Base-by-base conservation (phyloP, 2,797 vertebrate species). In the Champsocephalus esox region DNA sequence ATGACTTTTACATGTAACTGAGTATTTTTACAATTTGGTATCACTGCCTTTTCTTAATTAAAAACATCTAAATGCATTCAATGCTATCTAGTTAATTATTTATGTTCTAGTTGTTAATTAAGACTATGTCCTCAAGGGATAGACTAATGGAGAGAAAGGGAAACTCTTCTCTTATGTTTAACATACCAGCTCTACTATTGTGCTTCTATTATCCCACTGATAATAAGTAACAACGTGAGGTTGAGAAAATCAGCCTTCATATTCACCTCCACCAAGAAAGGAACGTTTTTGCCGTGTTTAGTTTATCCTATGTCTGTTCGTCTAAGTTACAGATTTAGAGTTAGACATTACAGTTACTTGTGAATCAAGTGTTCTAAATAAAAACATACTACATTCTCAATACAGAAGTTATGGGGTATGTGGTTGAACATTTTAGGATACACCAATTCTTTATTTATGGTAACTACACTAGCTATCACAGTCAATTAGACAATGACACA, bases 401-500 rank as follows among this genome's bases (percentile, higher is more conserved):
- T 43, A 12, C 11, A 43, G 41, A 77, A 24, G 51, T 46, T 6
- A 45, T 62, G 17, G 9, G 49, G 41, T 46, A 54, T n/a, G 10
- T 41, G 7, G 10, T 32, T 12, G 8, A 52, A 49, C 54, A 28
- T 65, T 62, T 57, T 32, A 17, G 16, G 12, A 51, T 34, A 44
- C 7, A 70, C 49, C 12, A 57, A 28, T 13, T 55, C 24, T 55
- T 57, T 38, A 41, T 10, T 58, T 41, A 45, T 19, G n/a, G 38
- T 43, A 59, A 59, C 28, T 16, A 43, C 4, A 63, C 50, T 28
- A 28, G 48, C 69, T 75, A 59, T 61, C 59, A 50, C 57, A 79
- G 67, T 79, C 80, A 72, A 60, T 82, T 28, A 66, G 60, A 57
- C 73, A 78, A 32, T 58, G 68, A 80, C 65, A 63, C 28, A 38